A percentile compares a stretch with the other conserved stretches of the same genome.
phyloP scores from a whole-genome alignment of 2,888 invertebrate genomes.

The Ormyrus nitidulus region DNA sequence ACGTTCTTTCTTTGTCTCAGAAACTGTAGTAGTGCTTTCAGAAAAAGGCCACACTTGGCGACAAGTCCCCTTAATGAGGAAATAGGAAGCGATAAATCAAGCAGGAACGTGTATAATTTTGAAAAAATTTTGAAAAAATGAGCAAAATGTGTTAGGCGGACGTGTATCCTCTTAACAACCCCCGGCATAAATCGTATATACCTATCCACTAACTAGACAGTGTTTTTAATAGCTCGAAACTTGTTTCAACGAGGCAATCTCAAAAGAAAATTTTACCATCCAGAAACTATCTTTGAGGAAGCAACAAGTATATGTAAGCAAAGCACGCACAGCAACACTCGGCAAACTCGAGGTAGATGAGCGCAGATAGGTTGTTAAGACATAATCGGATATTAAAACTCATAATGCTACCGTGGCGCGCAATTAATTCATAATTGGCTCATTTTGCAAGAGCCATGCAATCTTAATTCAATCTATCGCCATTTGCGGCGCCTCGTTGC shows the following conservation, averaged over 20 bases:
- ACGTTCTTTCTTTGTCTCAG: too few species aligned
- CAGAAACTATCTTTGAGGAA: too few species aligned
- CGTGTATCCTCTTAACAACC: too few species aligned
- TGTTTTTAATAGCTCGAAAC: background rate
- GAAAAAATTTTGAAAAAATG: too few species aligned
- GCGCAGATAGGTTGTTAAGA: constrained; percentile 69
- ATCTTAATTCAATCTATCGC: constrained; percentile 76
- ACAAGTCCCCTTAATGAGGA: too few species aligned
- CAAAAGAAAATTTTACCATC: background rate
- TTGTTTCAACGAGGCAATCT: background rate
- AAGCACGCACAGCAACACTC: constrained; percentile 33
- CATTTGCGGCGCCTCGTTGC: constrained; percentile 71
- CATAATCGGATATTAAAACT: constrained; percentile 74
- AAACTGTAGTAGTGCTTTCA: too few species aligned
- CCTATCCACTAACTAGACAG: background rate
- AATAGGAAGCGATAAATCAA: too few species aligned
- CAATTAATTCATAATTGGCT: constrained; percentile 75
- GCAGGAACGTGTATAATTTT: too few species aligned
- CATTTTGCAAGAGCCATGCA: constrained; percentile 70
- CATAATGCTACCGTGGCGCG: constrained; percentile 70
- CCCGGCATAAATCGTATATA: background rate
- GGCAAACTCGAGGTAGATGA: constrained; percentile 43
- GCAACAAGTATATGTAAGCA: constrained; percentile 24
- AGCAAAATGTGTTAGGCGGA: too few species aligned
- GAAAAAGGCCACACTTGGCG: too few species aligned